A percentile compares a stretch with the other conserved stretches of the same genome.
Evolutionary conservation across 2,113 vertebrate species (phyloP).

Genomic region (Hippocampus mohnikei): DNA sequence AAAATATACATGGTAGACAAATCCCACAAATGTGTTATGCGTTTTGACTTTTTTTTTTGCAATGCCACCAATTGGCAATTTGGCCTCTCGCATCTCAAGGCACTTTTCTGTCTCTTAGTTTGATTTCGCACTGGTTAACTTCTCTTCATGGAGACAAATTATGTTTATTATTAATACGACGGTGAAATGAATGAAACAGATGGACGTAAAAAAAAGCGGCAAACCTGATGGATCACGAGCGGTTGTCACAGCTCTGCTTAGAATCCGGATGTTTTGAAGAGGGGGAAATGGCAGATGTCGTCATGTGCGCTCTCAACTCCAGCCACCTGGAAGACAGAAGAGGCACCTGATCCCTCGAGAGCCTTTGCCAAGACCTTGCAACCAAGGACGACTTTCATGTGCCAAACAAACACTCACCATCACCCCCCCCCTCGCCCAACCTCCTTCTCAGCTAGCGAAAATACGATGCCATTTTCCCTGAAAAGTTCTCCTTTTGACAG

Average conservation of each 20-base stretch:
- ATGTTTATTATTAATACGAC: background rate
- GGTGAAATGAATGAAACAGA: background rate
- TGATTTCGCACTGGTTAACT: background rate
- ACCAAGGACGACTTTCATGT: constrained; percentile 2
- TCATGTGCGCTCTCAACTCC: background rate
- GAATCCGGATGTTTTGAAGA: background rate
- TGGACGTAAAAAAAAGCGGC: background rate
- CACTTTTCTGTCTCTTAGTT: background rate
- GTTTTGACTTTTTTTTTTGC: background rate
- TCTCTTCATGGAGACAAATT: background rate
- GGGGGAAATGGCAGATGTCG: background rate
- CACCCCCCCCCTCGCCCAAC: background rate
- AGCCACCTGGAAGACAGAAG: background rate
- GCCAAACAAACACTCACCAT: background rate
- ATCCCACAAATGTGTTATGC: no score
- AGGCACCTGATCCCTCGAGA: background rate
- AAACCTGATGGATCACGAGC: background rate
- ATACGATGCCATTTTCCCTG: background rate
- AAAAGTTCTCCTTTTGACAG: no score
- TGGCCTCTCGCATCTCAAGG: background rate
- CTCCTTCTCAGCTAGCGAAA: background rate
- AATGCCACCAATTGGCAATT: background rate
- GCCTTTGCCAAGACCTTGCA: constrained; percentile 4
- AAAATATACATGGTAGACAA: no score
- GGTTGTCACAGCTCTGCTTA: background rate